phyloP scores from a whole-genome alignment of 2,888 invertebrate species.

The Cantharis rustica region DNA sequence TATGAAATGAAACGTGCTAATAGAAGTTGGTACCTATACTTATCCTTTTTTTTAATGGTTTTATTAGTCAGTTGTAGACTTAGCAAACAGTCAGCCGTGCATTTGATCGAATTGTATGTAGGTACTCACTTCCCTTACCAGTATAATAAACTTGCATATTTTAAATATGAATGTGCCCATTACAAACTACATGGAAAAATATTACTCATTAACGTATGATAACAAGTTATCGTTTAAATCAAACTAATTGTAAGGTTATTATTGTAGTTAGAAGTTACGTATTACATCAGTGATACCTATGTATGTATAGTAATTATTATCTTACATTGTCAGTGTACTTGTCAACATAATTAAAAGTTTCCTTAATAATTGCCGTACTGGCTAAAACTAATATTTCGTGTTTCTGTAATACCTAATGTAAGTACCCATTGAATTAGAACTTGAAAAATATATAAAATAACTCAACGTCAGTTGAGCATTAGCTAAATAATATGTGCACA shows the following conservation, averaged over 20 bases:
- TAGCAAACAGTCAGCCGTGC: not conserved
- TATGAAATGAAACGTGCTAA: too few species aligned
- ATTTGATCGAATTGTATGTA: not conserved
- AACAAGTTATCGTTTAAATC: not conserved
- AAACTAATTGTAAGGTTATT: not conserved
- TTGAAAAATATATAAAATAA: not conserved
- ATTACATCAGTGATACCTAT: not conserved
- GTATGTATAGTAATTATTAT: not conserved
- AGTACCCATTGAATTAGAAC: not conserved
- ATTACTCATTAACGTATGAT: not conserved
- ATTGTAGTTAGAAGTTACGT: not conserved
- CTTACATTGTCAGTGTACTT: not conserved
- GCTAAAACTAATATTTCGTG: not conserved
- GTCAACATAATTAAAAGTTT: not conserved
- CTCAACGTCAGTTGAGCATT: not conserved
- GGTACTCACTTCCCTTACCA: not conserved
- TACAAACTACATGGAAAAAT: not conserved
- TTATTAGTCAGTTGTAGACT: not conserved
- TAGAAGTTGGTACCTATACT: too few species aligned
- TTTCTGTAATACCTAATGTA: not conserved
- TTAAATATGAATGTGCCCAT: not conserved
- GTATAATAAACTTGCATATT: not conserved
- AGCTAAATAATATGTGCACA: not conserved
- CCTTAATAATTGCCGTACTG: not conserved
- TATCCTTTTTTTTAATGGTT: not conserved